These are phyloP conservation scores for Simalia tracyae DNA, from an alignment of 2,797 vertebrate genomes.

Conservation along the genomic window DNA sequence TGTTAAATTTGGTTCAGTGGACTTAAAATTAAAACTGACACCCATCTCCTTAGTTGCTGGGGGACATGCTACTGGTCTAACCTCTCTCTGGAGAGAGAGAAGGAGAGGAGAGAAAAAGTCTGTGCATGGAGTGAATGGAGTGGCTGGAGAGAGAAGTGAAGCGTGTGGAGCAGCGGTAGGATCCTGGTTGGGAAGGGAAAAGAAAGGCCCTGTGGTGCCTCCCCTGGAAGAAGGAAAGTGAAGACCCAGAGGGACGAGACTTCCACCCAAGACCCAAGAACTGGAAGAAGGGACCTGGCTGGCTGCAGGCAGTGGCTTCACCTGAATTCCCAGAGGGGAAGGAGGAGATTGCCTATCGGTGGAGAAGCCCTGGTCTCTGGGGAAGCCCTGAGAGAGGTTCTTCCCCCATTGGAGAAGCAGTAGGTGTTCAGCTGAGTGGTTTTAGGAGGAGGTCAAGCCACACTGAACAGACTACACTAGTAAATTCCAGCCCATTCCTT, in stretches of 20 bases:
- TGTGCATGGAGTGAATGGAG: too few species aligned
- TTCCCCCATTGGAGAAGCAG: neutral
- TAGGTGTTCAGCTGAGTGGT: neutral
- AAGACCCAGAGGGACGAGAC: too few species aligned
- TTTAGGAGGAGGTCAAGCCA: neutral
- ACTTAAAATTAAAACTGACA: neutral
- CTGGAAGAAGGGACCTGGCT: too few species aligned
- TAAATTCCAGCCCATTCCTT: neutral
- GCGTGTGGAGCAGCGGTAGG: too few species aligned
- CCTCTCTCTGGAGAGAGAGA: too few species aligned
- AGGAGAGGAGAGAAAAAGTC: too few species aligned
- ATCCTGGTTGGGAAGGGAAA: too few species aligned
- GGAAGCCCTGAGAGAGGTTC: neutral
- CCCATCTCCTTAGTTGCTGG: neutral
- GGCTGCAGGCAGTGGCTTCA: neutral
- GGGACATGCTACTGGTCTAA: neutral
- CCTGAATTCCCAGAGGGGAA: neutral
- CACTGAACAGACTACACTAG: neutral
- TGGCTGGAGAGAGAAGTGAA: too few species aligned
- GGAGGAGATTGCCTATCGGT: neutral
- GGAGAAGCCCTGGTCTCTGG: neutral
- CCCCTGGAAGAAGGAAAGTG: too few species aligned
- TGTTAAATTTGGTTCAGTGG: neutral
- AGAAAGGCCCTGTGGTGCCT: too few species aligned
- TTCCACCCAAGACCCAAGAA: too few species aligned